Base-by-base conservation (phyloP, 2,797 vertebrate genomes). In the Basileuterus tristriatus region DNA sequence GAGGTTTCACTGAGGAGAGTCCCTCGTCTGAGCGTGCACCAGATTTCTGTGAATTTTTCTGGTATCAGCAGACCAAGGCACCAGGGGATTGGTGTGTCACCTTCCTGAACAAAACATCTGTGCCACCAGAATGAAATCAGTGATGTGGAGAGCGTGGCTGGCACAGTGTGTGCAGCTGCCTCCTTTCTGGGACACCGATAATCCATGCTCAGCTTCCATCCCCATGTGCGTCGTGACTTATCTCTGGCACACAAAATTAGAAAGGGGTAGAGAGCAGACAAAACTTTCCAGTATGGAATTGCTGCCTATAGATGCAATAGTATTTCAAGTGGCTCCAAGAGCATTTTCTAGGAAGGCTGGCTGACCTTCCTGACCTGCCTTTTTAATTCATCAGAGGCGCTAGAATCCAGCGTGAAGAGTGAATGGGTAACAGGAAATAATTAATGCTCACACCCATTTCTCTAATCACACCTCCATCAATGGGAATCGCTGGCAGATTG, bases 211-310 rank as follows among this genome's bases (percentile, higher is more conserved):
- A 49, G 5, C 90, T 91, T 84, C 52, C 90, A 78, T 78, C 88
- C 50, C 85, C 13, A 0, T 37, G 46, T 34, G 76, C 81, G 76
- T 58, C 1, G 2, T 78, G 83, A 60, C 77, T 95, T 89, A 78
- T 52, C 91, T 91, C 87, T 93, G 89, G 84, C 69, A 67, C 82
- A 12, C 62, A 41, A n/a, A 89, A 69, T 79, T 78, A 86, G 85
- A 76, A 88, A 43, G 19, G 12, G 23, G 8, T 34, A 55, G 74
- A 85, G 62, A 84, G 88, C 10, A 0, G 88, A 24, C 90, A n/a
- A 63, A 84, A 47, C 80, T 93, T 91, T 47, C 39, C 86, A 59
- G 47, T 50, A 27, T 81, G 91, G 34, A 79, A 53, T 91, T 82
- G 70, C 79, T 83, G 80, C 94, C 85, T 84, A 13, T 89, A 84